Evolutionary conservation across 1,140 invertebrate genomes (phyloP).

Genomic region (Drosophila pseudoobscura): DNA sequence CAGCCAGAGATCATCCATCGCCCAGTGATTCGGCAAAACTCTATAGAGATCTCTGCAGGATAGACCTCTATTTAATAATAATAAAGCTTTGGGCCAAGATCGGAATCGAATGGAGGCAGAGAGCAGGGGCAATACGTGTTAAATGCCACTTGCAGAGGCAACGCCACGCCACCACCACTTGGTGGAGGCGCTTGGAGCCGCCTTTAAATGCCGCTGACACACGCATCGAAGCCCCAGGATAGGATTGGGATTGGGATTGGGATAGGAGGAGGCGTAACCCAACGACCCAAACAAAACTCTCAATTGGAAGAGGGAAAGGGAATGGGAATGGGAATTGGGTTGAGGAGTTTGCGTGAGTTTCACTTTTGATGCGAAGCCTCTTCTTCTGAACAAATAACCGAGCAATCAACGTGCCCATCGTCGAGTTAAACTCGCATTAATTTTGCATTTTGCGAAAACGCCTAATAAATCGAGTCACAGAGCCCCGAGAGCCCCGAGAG

Average conservation of each 20-base stretch:
- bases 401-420: constrained; percentile 60
- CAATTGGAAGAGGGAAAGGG: neutral
- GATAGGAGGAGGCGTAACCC: constrained; percentile 4
- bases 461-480: constrained; percentile 56
- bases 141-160: no score
- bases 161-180: no score
- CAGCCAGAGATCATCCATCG: neutral
- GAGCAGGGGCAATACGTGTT: no score
- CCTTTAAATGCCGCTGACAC: no score
- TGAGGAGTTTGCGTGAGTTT: constrained; percentile 60
- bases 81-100: no score
- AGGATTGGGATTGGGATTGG: no score
- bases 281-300: constrained; percentile 28
- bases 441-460: constrained; percentile 64
- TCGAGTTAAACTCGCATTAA: constrained; percentile 59
- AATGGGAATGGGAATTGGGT: constrained; percentile 3
- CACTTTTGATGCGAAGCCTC: constrained; percentile 39
- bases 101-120: no score
- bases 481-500: neutral
- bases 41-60: no score
- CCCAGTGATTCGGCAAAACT: constrained; percentile 5
- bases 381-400: constrained; percentile 50
- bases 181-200: no score
- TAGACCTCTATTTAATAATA: no score
- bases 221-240: no score